A percentile compares a stretch with the other conserved stretches of the same genome.
Evolutionary conservation across 2,113 vertebrate genomes (phyloP).

Genomic region (Chaenocephalus aceratus): DNA sequence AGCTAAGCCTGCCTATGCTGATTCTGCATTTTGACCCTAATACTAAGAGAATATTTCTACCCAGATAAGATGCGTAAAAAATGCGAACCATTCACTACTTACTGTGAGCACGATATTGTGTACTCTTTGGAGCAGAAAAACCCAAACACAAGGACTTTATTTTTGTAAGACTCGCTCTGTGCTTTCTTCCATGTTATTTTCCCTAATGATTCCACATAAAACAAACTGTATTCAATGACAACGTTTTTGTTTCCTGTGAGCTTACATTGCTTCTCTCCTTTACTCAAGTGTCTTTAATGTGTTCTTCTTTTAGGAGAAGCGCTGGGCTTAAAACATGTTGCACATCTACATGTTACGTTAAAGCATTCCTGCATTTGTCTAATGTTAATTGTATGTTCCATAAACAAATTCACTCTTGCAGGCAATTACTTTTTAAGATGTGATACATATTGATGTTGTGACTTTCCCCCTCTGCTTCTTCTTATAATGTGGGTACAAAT

Average conservation of each 20-base stretch:
- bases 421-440: not conserved
- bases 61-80: not conserved
- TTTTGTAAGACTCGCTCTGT: constrained; percentile 6
- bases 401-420: constrained; percentile 6
- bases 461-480: constrained; percentile 24
- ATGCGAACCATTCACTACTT: not conserved
- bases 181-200: not conserved
- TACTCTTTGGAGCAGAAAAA: not conserved
- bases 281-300: not conserved
- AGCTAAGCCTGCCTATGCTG: no score
- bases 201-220: constrained; percentile 17
- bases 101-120: not conserved
- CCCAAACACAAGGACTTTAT: not conserved
- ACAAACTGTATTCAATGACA: constrained; percentile 4
- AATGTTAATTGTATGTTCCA: constrained; percentile 5
- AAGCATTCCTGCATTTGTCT: constrained; percentile 5
- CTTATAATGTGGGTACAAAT: constrained; percentile 56
- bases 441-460: constrained; percentile 23
- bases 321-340: constrained; percentile 3
- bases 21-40: no score
- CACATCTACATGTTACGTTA: constrained; percentile 14
- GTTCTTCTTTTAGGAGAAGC: not conserved
- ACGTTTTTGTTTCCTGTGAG: not conserved
- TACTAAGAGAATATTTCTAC: no score
- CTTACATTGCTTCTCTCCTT: not conserved